Percentiles rank a stretch among this genome's conserved stretches.
Conservation (phyloP, 2,797 vertebrate species). For the Cirrhinus molitorella region DNA sequence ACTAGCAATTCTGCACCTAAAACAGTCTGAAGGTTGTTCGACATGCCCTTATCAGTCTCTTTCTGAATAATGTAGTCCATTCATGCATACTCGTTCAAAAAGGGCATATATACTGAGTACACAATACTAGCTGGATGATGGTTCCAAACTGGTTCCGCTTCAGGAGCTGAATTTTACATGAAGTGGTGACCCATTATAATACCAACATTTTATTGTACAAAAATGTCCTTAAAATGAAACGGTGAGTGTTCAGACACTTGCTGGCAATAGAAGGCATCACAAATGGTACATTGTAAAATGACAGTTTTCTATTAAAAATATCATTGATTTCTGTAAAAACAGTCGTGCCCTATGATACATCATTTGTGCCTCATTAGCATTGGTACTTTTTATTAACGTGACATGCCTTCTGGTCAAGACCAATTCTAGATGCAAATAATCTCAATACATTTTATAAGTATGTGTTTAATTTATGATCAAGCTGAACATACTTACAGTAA, state of each 20-base stretch:
- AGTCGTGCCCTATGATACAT: too few species aligned
- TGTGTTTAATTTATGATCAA: not conserved
- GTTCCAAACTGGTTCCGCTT: not conserved
- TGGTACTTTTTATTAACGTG: not conserved
- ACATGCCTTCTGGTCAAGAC: not conserved
- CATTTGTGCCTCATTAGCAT: not conserved
- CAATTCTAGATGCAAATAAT: not conserved
- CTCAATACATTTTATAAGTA: not conserved
- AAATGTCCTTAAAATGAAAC: not conserved
- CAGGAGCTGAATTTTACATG: not conserved
- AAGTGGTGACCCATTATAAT: not conserved
- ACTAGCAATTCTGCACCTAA: not conserved
- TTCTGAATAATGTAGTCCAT: constrained; percentile 6
- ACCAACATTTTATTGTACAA: not conserved
- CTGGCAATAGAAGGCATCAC: not conserved
- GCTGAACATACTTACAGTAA: not conserved
- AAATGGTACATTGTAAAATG: not conserved
- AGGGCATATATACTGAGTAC: not conserved
- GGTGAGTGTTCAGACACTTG: not conserved
- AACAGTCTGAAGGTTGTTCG: not conserved
- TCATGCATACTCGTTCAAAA: not conserved
- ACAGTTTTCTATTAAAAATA: not conserved
- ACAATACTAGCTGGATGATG: not conserved
- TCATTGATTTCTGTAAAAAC: too few species aligned
- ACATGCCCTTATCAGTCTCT: not conserved